These are phyloP conservation scores for Ylistrum balloti DNA, from an alignment of 1,140 invertebrate species.

Conservation along the genomic window DNA sequence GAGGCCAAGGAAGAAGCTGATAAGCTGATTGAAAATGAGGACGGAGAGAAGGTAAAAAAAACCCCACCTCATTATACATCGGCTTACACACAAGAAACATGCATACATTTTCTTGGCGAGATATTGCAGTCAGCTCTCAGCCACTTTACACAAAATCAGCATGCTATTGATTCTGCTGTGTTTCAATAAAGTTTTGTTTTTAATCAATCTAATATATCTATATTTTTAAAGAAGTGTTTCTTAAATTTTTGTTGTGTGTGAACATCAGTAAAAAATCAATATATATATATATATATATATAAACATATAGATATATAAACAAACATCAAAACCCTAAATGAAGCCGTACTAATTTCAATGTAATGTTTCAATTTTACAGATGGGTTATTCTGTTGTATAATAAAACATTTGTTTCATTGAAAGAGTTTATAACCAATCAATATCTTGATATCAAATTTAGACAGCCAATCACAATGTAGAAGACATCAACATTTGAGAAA, in stretches of 20 bases:
- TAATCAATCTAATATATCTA: neutral
- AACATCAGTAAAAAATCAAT: too few relatives aligned
- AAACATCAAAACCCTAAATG: too few relatives aligned
- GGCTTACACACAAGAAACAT: neutral
- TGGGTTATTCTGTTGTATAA: too few relatives aligned
- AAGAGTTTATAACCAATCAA: too few relatives aligned
- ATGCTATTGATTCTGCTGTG: neutral
- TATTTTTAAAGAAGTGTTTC: neutral
- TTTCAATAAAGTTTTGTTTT: neutral
- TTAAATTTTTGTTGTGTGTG: too few relatives aligned
- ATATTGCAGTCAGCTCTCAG: too few relatives aligned
- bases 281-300: too few relatives aligned
- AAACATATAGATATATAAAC: too few relatives aligned
- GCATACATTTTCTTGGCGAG: too few relatives aligned
- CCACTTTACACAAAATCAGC: neutral
- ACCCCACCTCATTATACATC: neutral
- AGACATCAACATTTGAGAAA: neutral
- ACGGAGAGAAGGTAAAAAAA: slow-evolving; percentile 53
- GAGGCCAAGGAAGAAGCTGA: slow-evolving; percentile 75
- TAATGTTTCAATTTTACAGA: too few relatives aligned
- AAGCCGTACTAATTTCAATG: too few relatives aligned
- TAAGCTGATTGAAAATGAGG: slow-evolving; percentile 68
- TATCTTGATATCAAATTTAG: neutral
- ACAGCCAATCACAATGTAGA: neutral
- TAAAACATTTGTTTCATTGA: too few relatives aligned